These are phyloP conservation scores for Axea sp. DNA, from an alignment of 2,888 invertebrate species.

Conservation along the genomic window DNA sequence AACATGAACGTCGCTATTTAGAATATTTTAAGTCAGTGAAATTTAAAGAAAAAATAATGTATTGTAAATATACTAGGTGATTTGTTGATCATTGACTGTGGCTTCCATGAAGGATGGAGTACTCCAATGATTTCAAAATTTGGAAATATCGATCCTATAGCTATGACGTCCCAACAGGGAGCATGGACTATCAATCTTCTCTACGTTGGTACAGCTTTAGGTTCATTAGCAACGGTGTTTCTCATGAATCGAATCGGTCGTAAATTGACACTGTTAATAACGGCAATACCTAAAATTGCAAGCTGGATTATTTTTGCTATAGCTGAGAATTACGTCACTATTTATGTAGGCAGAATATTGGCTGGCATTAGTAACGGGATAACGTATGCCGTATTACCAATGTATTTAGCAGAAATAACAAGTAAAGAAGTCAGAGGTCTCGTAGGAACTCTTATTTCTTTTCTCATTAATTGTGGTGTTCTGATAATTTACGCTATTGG, in stretches of 20 bases:
- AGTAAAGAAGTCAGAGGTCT: slow-evolving; percentile 75
- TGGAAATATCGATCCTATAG: slow-evolving; percentile 68
- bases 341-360: slow-evolving; percentile 72
- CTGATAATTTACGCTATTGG: slow-evolving; percentile 60
- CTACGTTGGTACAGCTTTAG: slow-evolving; percentile 67
- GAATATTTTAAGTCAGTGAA: too few relatives aligned
- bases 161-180: slow-evolving; percentile 40
- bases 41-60: too few relatives aligned
- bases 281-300: slow-evolving; percentile 74
- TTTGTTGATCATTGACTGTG: slow-evolving; percentile 75
- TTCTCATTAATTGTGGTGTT: slow-evolving; percentile 73
- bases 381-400: slow-evolving; percentile 75
- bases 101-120: slow-evolving; percentile 77
- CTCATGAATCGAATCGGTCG: slow-evolving; percentile 76
- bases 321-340: slow-evolving; percentile 64
- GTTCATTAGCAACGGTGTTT: slow-evolving; percentile 72
- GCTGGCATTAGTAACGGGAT: slow-evolving; percentile 76
- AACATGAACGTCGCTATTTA: too few relatives aligned
- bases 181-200: slow-evolving; percentile 45
- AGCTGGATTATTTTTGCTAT: slow-evolving; percentile 74
- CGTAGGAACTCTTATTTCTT: slow-evolving; percentile 71
- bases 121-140: slow-evolving; percentile 76
- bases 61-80: slow-evolving; percentile 70
- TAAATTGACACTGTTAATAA: slow-evolving; percentile 74
- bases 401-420: slow-evolving; percentile 76